Base-by-base conservation (phyloP, 1,140 invertebrate species). In the Calephelis virginiensis region DNA sequence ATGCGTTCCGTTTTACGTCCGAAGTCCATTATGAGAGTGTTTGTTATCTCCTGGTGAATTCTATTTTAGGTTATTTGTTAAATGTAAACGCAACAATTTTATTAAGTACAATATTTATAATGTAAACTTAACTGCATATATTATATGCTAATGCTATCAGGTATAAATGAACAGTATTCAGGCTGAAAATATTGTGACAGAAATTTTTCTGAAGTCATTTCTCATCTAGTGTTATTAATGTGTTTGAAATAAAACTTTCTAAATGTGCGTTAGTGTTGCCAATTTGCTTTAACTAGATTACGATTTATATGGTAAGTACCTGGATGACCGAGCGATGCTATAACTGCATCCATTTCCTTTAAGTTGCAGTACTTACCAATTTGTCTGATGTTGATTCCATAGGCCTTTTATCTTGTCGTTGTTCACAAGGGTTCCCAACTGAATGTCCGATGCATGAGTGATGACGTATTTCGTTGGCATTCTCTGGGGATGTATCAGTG, bases 301-400 rank as follows among this genome's bases (percentile, higher is more conserved):
- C 72, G 68, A 48, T 80, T 73, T 60, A 81, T 66, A n/a, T 67
- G 70, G n/a, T n/a, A n/a, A n/a, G n/a, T n/a, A n/a, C n/a, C n/a
- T n/a, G n/a, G n/a, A n/a, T n/a, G n/a, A n/a, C n/a, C n/a, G n/a
- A n/a, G n/a, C n/a, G n/a, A n/a, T 11, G 67, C 62, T 59, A 66
- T 72, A 9, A 85, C 74, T 28, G 81, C 76, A 63, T 73, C 79
- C 70, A 87, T 70, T 63, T 87, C 77, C 62, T 84, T 84, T 1
- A 66, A 12, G 60, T 85, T 86, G 66, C 73, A 72, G 64, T 83
- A 82, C n/a, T n/a, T n/a, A n/a, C 80, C 75, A 83, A 11, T 47
- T 59, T 37, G 12, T 48, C 67, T 77, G 69, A 56, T 69, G 61
- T 11, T 47, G 7, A 6, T 43, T 46, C 76, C 76, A 78, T 10